Conservation (phyloP, 2,113 vertebrate species). For the Clarias magur region DNA sequence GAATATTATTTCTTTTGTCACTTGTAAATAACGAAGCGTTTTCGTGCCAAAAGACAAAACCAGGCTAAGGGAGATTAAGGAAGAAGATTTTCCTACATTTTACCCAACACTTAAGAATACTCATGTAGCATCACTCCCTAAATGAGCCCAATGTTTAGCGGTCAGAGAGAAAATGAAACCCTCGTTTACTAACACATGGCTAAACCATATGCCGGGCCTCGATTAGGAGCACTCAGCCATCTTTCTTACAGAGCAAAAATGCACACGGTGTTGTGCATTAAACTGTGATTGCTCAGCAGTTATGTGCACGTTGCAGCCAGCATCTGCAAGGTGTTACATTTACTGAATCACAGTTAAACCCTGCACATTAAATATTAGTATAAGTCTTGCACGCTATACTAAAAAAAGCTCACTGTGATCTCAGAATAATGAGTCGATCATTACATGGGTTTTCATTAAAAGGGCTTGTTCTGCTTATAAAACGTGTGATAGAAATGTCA, state of each 20-base stretch:
- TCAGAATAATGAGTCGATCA: neutral
- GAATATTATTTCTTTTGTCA: neutral
- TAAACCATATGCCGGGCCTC: constrained; percentile 69
- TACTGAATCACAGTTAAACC: constrained; percentile 24
- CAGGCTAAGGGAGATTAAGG: neutral
- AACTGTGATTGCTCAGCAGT: constrained; percentile 49
- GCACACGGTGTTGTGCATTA: constrained; percentile 58
- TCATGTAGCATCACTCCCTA: constrained; percentile 61
- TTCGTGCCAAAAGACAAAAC: constrained; percentile 10
- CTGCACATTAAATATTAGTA: constrained; percentile 13
- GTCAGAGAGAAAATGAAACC: constrained; percentile 74
- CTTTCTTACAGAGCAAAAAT: constrained; percentile 66
- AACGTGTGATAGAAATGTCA: constrained; percentile 8
- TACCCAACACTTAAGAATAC: constrained; percentile 59
- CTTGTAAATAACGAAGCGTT: neutral
- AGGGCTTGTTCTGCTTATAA: neutral
- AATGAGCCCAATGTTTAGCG: constrained; percentile 72
- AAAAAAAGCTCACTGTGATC: neutral
- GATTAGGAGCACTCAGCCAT: constrained; percentile 61
- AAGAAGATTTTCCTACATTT: constrained; percentile 26
- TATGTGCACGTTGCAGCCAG: neutral
- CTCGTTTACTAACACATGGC: constrained; percentile 75
- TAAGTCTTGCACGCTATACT: neutral
- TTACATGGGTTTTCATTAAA: constrained; percentile 13
- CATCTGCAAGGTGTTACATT: constrained; percentile 35